These are phyloP conservation scores for Styela clava DNA, from an alignment of 23 tunicate species.

Conservation along the genomic window DNA sequence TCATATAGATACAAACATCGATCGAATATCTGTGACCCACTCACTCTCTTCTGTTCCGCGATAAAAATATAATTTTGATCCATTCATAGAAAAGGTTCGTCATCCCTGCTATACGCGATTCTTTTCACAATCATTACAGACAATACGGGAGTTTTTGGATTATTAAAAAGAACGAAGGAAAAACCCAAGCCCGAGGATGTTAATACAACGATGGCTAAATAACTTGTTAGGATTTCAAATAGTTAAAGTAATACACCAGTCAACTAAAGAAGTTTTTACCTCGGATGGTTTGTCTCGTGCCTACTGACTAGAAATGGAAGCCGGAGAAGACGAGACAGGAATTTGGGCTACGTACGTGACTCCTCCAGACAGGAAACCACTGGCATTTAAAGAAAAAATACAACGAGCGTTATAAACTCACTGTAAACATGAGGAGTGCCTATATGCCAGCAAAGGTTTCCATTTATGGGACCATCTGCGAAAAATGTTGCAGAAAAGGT, in stretches of 20 bases:
- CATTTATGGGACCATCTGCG: background rate
- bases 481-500: background rate
- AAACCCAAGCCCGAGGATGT: conserved; percentile 2
- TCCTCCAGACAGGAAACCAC: no score
- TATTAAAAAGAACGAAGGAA: background rate
- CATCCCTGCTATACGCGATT: background rate
- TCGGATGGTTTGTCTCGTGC: conserved; percentile 18
- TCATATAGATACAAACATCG: no score
- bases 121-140: background rate
- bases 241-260: background rate
- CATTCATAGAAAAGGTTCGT: no score
- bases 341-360: background rate
- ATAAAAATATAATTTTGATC: no score
- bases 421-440: conserved; percentile 1
- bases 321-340: conserved; percentile 11
- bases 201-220: conserved; percentile 13
- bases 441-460: background rate
- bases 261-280: conserved; percentile 7
- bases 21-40: no score
- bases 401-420: background rate
- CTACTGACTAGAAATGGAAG: conserved; percentile 19
- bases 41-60: no score
- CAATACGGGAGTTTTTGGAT: conserved; percentile 8
- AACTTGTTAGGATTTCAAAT: conserved; percentile 7
- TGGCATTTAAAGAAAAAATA: background rate